A percentile compares a stretch with the other conserved stretches of the same genome.
These are phyloP conservation scores for Augochlora pura DNA, from an alignment of 1,140 invertebrate genomes.

Conservation along the genomic window DNA sequence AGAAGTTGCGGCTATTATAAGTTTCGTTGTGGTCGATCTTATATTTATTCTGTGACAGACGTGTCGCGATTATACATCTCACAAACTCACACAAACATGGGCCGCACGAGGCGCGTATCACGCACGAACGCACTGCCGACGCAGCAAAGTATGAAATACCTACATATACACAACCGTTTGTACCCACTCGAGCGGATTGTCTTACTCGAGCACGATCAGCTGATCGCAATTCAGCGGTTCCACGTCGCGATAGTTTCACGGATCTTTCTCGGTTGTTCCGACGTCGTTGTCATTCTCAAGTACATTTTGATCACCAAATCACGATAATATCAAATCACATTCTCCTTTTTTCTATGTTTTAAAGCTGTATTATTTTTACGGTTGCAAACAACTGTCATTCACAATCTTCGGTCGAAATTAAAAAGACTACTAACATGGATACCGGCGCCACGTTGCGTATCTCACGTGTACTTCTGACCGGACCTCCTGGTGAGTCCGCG, in stretches of 20 bases:
- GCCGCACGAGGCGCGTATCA: constrained; percentile 34
- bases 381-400: constrained; percentile 3
- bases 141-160: constrained; percentile 6
- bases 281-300: too few species aligned
- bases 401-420: neutral
- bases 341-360: neutral
- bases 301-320: neutral
- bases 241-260: constrained; percentile 10
- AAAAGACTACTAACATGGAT: constrained; percentile 50
- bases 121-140: constrained; percentile 25
- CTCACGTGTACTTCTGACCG: constrained; percentile 61
- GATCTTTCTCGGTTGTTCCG: neutral
- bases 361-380: neutral
- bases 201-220: constrained; percentile 54
- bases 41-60: constrained; percentile 48
- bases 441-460: constrained; percentile 33
- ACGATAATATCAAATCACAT: neutral
- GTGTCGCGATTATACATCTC: constrained; percentile 31
- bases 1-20: constrained; percentile 34
- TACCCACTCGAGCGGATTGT: constrained; percentile 34
- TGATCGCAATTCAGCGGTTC: constrained; percentile 41
- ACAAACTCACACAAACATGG: constrained; percentile 13
- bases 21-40: constrained; percentile 32
- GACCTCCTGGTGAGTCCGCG: constrained; percentile 61
- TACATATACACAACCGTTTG: constrained; percentile 26